Percentiles rank a stretch among this genome's conserved stretches.
phyloP scores from a whole-genome alignment of 2,113 vertebrate genomes.

The Smithornis capensis region DNA sequence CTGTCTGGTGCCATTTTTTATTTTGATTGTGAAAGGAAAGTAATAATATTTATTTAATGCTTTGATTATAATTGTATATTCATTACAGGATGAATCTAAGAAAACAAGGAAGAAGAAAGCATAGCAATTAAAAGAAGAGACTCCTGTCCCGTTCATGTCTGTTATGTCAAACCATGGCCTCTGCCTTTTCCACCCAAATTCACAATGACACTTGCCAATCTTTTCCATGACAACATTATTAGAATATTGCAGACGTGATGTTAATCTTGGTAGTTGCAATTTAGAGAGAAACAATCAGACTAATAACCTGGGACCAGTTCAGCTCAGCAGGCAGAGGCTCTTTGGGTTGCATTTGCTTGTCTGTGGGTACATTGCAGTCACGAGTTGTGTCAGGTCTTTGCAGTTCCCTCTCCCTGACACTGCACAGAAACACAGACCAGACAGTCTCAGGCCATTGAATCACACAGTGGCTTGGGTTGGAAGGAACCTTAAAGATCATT shows the following conservation, averaged over 20 bases:
- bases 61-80: background rate
- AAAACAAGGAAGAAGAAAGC: background rate
- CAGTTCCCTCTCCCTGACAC: background rate
- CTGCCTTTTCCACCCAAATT: background rate
- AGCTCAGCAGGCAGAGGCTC: background rate
- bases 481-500: background rate
- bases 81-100: background rate
- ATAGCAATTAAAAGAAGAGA: background rate
- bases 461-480: background rate
- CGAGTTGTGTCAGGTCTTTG: accelerated
- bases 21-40: background rate
- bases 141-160: background rate
- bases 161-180: background rate
- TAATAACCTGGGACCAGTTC: background rate
- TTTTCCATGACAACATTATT: background rate
- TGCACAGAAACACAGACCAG: background rate
- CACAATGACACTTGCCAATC: background rate
- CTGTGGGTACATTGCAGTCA: background rate
- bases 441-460: accelerated
- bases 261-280: background rate
- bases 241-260: background rate
- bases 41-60: background rate
- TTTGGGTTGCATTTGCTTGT: background rate
- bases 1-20: background rate
- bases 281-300: background rate